phyloP scores from a whole-genome alignment of 1,140 invertebrate genomes.

The Drosophila quadrilineata region DNA sequence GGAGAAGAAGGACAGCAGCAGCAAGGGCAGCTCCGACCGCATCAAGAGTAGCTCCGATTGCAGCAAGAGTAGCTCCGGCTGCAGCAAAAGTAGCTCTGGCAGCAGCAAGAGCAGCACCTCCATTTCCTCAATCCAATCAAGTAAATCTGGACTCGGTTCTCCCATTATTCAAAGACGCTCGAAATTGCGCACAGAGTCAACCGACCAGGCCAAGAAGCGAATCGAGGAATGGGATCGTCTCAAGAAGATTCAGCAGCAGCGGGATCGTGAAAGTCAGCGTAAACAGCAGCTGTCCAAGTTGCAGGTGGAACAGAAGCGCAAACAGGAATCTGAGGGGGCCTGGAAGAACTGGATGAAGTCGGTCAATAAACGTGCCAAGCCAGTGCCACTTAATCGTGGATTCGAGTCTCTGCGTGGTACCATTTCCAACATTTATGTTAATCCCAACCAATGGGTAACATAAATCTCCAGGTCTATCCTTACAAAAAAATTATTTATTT shows the following conservation, averaged over 20 bases:
- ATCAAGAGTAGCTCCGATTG: slow-evolving; percentile 5
- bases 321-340: slow-evolving; percentile 35
- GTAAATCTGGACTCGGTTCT: too few relatives aligned
- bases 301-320: slow-evolving; percentile 39
- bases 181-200: slow-evolving; percentile 3
- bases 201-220: slow-evolving; percentile 27
- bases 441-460: slow-evolving; percentile 63
- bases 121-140: too few relatives aligned
- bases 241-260: slow-evolving; percentile 38
- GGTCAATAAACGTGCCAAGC: slow-evolving; percentile 50
- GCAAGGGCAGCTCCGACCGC: slow-evolving; percentile 1
- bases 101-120: too few relatives aligned
- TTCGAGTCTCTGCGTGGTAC: slow-evolving; percentile 59
- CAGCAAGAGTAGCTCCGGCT: neutral
- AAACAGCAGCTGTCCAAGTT: slow-evolving; percentile 13
- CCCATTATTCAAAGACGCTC: too few relatives aligned
- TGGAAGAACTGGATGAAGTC: slow-evolving; percentile 65
- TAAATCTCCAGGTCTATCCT: slow-evolving; percentile 24
- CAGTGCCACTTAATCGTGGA: slow-evolving; percentile 68
- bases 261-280: slow-evolving; percentile 32
- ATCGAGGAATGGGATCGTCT: slow-evolving; percentile 44
- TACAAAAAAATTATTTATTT: too few relatives aligned
- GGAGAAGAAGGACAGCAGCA: slow-evolving; percentile 6
- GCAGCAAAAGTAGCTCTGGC: too few relatives aligned
- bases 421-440: slow-evolving; percentile 58